Conservation (phyloP, 2,888 invertebrate species). For the Eurytoma adleriae region DNA sequence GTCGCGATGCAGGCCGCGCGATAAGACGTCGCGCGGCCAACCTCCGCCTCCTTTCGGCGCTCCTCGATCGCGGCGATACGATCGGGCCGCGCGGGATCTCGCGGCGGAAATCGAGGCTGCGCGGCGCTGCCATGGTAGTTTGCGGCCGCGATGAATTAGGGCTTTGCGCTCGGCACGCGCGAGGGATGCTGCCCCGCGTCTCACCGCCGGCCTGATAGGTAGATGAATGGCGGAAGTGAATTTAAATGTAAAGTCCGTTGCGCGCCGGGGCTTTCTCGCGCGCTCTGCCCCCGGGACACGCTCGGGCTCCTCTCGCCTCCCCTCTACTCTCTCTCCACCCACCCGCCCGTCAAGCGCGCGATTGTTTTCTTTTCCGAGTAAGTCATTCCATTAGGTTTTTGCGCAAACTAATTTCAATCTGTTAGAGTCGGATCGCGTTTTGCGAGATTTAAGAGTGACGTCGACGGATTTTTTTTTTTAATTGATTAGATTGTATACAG, state of each 20-base stretch:
- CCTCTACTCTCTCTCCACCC: not conserved
- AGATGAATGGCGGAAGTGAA: constrained; percentile 48
- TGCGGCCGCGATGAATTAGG: constrained; percentile 41
- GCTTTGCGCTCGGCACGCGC: constrained; percentile 33
- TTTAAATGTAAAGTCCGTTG: constrained; percentile 38
- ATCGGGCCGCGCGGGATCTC: constrained; percentile 30
- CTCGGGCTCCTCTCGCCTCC: not conserved
- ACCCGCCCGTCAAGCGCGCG: not conserved
- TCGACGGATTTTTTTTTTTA: not conserved
- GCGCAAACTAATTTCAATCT: constrained; percentile 3
- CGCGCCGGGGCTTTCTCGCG: not conserved
- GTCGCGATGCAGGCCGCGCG: too few species aligned
- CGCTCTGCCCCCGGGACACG: not conserved
- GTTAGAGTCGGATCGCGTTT: not conserved
- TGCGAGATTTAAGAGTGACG: constrained; percentile 4
- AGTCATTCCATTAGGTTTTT: constrained; percentile 13
- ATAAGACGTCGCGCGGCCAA: too few species aligned
- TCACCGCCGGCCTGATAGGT: constrained; percentile 6
- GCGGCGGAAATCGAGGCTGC: constrained; percentile 12
- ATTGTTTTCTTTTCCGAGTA: constrained; percentile 8
- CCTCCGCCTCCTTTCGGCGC: constrained; percentile 18
- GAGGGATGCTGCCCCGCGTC: not conserved
- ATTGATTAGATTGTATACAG: too few species aligned
- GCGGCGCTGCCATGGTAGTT: not conserved
- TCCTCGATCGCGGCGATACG: constrained; percentile 32